Base-by-base conservation (phyloP, 2,888 invertebrate species). In the Colostygia pectinataria region DNA sequence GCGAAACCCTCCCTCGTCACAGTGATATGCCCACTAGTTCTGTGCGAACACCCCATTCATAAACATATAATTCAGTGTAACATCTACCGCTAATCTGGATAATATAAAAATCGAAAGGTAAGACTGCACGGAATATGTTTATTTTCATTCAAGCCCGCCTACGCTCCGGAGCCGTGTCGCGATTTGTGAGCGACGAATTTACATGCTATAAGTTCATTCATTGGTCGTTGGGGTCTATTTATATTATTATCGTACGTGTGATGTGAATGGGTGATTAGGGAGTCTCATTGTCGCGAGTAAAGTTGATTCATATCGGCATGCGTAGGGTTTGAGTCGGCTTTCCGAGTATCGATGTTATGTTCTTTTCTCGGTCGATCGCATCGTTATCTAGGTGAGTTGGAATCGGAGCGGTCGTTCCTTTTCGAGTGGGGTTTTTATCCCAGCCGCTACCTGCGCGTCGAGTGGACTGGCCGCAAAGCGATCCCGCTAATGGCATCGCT, bases 161-260 rank as follows among this genome's bases (percentile, higher is more conserved):
- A 87, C 87, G 85, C 88, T 66, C 74, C 62, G 28, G 69, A 63
- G 75, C 82, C 78, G 67, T 81, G 85, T 87, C 84, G 86, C 89
- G 87, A 88, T 88, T 89, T 83, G 80, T 80, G 82, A 85, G 75
- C 83, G 82, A 85, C 85, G 81, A 86, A 87, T 88, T 88, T 88
- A 87, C 86, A 88, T 88, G 83, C 79, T 84, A 81, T 84, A 83
- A 80, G 80, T 83, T 84, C 86, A 87, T 88, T 88, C 86, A 87
- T 84, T 75, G 80, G 70, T 77, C 72, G 77, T 74, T 78, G 71
- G 75, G 76, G 71, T 74, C 75, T 83, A 83, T 87, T 86, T 85
- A 81, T 87, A 83, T 80, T 80, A 78, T 77, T 80, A 84, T 83
- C 79, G 61, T 75, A 77, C 77, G 83, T 83, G 83, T 74, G 78